Conservation (phyloP, 2,888 invertebrate genomes). For the Sesia apiformis region DNA sequence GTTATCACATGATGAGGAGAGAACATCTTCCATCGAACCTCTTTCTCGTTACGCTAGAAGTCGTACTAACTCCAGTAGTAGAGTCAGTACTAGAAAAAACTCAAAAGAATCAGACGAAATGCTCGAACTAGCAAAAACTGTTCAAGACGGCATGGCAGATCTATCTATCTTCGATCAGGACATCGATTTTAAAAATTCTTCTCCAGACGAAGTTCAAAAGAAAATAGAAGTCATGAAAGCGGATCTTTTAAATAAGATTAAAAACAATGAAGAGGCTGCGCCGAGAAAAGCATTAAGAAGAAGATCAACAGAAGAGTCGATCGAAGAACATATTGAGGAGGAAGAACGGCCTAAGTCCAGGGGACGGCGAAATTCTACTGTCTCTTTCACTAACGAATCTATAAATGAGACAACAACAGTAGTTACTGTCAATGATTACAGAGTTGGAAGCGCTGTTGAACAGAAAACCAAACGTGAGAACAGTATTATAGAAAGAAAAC, state of each 20-base stretch:
- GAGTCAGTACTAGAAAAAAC: conserved; percentile 38
- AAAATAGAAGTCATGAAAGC: conserved; percentile 54
- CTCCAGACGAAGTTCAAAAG: conserved; percentile 42
- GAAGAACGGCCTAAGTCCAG: conserved; percentile 50
- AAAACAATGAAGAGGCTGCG: conserved; percentile 34
- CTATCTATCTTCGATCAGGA: conserved; percentile 52
- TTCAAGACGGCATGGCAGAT: conserved; percentile 73
- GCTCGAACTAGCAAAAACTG: conserved; percentile 67
- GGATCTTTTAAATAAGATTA: conserved; percentile 57
- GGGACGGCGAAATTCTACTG: conserved; percentile 45
- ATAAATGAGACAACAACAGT: conserved; percentile 26
- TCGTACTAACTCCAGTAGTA: conserved; percentile 39
- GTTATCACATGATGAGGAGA: conserved; percentile 56
- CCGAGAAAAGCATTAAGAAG: conserved; percentile 41
- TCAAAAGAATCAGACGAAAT: conserved; percentile 58
- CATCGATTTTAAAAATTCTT: conserved; percentile 24
- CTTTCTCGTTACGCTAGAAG: conserved; percentile 44
- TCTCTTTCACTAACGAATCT: conserved; percentile 41
- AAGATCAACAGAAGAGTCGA: conserved; percentile 47
- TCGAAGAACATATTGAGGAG: conserved; percentile 46
- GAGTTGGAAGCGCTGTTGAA: conserved; percentile 21
- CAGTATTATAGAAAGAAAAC: conserved; percentile 31
- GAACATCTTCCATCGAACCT: conserved; percentile 48
- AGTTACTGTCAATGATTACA: conserved; percentile 25
- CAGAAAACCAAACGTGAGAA: conserved; percentile 29